Base-by-base conservation (phyloP, 2,797 vertebrate species). In the Melanotaenia parkinsoni region DNA sequence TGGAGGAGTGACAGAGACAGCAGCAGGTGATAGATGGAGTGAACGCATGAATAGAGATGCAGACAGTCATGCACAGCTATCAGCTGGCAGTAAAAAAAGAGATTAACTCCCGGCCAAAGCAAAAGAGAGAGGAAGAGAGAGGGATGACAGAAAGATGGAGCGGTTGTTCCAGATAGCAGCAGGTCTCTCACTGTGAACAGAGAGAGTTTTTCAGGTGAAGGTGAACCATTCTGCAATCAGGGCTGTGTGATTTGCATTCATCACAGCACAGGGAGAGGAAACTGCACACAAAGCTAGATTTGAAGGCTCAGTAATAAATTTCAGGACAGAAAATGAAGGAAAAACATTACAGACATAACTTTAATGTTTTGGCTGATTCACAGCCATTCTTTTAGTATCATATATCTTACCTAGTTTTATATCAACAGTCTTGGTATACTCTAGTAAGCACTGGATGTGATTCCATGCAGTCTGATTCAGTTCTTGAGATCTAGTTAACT, bases 131-230 rank as follows among this genome's bases (percentile, higher is more conserved):
- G 72, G 74, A 61, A 78, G 72, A 83, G 77, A 59, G 83, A 28
- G 70, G 73, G 80, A 87, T 83, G 88, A 85, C 88, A 88, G 84
- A 85, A 87, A 87, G 88, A 91, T 83, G 72, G 82, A 90, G 88
- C 83, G 83, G 81, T 67, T 88, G 89, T 83, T 90, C 88, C 89
- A 91, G 81, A 90, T 87, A 88, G 83, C 92, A 91, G 92, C 86
- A 80, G 88, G 89, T 83, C 80, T 90, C 87, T 54, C 86, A 83
- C 87, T 89, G 76, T 89, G 88, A 78, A 79, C 80, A 71, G 63
- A 77, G 62, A 72, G 78, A 82, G 81, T 74, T 82, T 82, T 84
- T 73, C 85, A 88, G 88, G 88, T 92, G 88, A 92, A 92, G 92
- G 90, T 93, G 88, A 91, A 84, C 71, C 62, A 60, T 84, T 81